Evolutionary conservation across 2,888 invertebrate species (phyloP), one percentile per base, ranked within the genome.

Genomic region (Leptopterna dolabrata): DNA sequence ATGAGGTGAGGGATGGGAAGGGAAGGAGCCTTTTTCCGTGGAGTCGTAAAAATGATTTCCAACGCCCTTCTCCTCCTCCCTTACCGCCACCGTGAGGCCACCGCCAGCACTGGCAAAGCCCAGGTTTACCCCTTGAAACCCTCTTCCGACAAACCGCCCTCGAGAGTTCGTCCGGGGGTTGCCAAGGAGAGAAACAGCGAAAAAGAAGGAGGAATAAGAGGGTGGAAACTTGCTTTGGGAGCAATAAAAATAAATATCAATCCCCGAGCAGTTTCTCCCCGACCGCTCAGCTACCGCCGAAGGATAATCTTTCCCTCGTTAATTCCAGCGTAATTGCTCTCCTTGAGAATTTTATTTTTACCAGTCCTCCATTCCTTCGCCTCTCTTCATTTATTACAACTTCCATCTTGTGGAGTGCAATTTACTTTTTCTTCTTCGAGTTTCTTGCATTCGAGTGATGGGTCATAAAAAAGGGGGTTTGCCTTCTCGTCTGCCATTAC

Each of bases 231-330:
- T 73, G 73, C 73, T 73, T 73, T 73, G 73, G 73, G 73, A 73
- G 81, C 51, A 81, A 81, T 81, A 81, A 81, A 81, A 55, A 51
- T 81, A 81, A 81, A 81, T 81, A 81, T 81, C 47, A 81, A 51
- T 81, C 81, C 73, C 47, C 81, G 29, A 81, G 81, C 81, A 81
- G 55, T 55, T 81, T 36, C n/a, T 78, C 78, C 81, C 16, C 47
- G 51, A 81, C 47, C 47, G 30, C 81, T 43, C 45, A 13, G n/a
- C 81, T 29, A 51, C 81, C 81, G 55, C 81, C 47, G 47, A 55
- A 81, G 47, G 81, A 81, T 51, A 81, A 81, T 81, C 81, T 81
- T 81, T 81, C 51, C 29, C 51, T 81, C 30, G 81, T 81, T 81
- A 47, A 81, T 81, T 81, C 51, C 55, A 19, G 51, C 30, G 55